Conservation (phyloP, 2,113 vertebrate species). For the Aspidoscelis tigris region DNA sequence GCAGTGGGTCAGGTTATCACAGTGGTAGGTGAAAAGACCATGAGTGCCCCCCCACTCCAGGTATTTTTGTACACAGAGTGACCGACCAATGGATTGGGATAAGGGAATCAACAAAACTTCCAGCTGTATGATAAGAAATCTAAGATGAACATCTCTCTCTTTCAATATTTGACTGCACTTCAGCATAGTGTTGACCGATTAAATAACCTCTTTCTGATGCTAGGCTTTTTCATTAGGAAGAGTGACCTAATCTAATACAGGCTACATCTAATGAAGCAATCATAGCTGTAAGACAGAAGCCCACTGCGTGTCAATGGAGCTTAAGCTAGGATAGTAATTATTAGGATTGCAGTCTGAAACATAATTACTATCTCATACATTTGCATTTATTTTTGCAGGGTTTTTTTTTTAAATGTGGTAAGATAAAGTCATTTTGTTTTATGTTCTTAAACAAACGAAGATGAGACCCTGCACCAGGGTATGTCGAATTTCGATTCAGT, state of each 20-base stretch:
- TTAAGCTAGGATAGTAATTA: too few relatives aligned
- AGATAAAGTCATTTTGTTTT: background rate
- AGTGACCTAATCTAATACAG: fast-evolving
- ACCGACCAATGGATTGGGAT: background rate
- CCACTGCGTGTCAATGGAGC: background rate
- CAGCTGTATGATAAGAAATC: background rate
- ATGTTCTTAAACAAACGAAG: slow-evolving; percentile 15
- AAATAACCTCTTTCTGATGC: background rate
- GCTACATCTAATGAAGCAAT: background rate
- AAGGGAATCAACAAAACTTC: background rate
- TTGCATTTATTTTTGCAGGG: background rate
- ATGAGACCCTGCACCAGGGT: background rate
- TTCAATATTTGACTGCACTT: background rate
- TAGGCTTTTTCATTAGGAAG: background rate
- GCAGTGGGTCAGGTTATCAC: background rate
- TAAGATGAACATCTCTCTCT: background rate
- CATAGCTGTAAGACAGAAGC: background rate
- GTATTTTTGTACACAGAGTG: background rate
- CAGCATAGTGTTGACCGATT: background rate
- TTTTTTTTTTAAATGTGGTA: background rate
- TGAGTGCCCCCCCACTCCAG: background rate
- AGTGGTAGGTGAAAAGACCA: background rate
- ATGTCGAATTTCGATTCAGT: background rate
- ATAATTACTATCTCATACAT: background rate
- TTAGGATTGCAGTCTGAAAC: background rate